Conservation (phyloP, 1,140 invertebrate species). For the Listronotus bonariensis region DNA sequence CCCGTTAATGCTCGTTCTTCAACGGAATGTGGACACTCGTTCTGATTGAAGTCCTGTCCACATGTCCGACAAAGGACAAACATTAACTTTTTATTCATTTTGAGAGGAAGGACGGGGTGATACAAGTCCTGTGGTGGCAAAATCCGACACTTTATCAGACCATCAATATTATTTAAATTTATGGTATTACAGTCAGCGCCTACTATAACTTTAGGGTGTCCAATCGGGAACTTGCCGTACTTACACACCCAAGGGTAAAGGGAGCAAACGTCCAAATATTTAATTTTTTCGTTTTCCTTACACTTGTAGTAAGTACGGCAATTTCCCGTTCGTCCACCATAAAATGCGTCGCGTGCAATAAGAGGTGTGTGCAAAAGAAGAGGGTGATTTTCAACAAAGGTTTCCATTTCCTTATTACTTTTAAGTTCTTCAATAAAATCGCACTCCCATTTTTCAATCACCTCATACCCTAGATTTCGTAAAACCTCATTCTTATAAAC, state of each 20-base stretch:
- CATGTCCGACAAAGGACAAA: constrained; percentile 50
- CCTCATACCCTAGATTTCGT: not conserved
- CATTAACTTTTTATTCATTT: constrained; percentile 46
- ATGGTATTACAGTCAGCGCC: constrained; percentile 17
- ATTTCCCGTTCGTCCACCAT: constrained; percentile 52
- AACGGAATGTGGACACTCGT: constrained; percentile 44
- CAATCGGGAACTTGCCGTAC: constrained; percentile 50
- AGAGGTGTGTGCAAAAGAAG: constrained; percentile 1
- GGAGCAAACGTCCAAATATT: constrained; percentile 52
- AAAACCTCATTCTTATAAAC: constrained; percentile 1
- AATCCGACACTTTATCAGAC: constrained; percentile 47
- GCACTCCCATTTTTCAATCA: constrained; percentile 22
- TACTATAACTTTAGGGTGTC: constrained; percentile 46
- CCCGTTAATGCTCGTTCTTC: constrained; percentile 50
- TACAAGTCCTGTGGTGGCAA: constrained; percentile 49
- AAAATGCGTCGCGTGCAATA: constrained; percentile 26
- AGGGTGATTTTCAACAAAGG: constrained; percentile 4
- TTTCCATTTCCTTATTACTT: constrained; percentile 2
- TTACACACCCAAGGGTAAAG: constrained; percentile 52
- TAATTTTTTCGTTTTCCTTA: constrained; percentile 49
- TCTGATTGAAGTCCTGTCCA: constrained; percentile 21
- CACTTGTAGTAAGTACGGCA: constrained; percentile 44
- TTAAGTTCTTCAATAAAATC: constrained; percentile 1
- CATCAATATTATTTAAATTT: constrained; percentile 32
- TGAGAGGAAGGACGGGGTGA: constrained; percentile 49